Percentiles rank a stretch among this genome's conserved stretches.
Evolutionary conservation across 2,888 invertebrate genomes (phyloP).

Genomic region (Dasypolia templi): DNA sequence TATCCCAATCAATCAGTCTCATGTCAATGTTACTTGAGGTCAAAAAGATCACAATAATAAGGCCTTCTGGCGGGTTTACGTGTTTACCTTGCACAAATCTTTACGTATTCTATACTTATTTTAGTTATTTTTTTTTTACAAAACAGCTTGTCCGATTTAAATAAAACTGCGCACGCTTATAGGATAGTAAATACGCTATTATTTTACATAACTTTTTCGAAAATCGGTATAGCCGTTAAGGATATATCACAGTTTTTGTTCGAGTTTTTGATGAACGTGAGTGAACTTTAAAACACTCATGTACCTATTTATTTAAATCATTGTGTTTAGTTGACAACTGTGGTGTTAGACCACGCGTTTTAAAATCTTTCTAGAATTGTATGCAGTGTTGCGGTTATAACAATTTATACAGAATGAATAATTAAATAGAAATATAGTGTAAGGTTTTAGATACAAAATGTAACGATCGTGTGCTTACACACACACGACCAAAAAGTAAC

Average conservation of each 20-base stretch:
- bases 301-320: conserved; percentile 13
- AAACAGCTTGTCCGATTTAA: background rate
- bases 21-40: conserved; percentile 27
- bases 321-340: conserved; percentile 19
- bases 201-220: background rate
- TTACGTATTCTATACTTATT: too few relatives aligned
- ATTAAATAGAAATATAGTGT: background rate
- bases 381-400: conserved; percentile 5
- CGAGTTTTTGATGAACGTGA: conserved; percentile 2
- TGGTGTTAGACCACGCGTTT: conserved; percentile 4
- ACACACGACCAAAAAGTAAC: too few relatives aligned
- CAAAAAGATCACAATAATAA: conserved; percentile 7
- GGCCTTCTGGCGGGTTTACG: too few relatives aligned
- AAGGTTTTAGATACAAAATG: background rate
- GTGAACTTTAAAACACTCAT: background rate
- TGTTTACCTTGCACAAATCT: background rate
- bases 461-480: background rate
- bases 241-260: background rate
- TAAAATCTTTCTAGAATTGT: conserved; percentile 5
- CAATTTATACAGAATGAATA: background rate
- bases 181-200: background rate
- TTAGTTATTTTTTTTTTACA: too few relatives aligned
- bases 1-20: background rate
- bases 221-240: conserved; percentile 3
- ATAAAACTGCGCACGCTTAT: background rate